Conservation (phyloP, 2,888 invertebrate species). For the Rotaria sp. region DNA sequence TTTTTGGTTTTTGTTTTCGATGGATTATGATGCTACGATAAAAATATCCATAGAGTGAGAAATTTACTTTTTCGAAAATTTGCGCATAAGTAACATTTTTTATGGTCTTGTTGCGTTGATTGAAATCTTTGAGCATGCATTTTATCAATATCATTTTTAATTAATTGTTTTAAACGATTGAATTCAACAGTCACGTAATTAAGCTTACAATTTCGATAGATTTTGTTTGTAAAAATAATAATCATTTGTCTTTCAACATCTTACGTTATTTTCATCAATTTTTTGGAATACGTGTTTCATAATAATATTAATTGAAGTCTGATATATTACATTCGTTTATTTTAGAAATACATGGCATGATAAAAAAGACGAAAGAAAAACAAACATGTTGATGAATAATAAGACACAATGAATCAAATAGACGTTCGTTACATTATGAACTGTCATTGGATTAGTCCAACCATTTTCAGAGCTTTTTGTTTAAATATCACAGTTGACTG, state of each 20-base stretch:
- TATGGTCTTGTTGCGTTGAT: conserved; percentile 73
- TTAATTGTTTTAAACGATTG: conserved; percentile 73
- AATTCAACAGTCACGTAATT: conserved; percentile 70
- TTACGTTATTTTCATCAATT: conserved; percentile 63
- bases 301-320: not conserved
- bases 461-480: not conserved
- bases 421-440: not conserved
- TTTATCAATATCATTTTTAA: conserved; percentile 72
- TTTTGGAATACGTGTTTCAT: conserved; percentile 43
- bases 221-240: not conserved
- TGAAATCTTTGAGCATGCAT: conserved; percentile 72
- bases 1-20: no score
- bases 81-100: conserved; percentile 74
- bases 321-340: no score
- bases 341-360: not conserved
- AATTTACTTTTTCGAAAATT: conserved; percentile 55
- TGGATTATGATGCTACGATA: no score
- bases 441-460: not conserved
- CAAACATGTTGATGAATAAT: not conserved
- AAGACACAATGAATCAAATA: not conserved
- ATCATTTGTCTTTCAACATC: conserved; percentile 69
- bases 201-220: not conserved
- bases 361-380: not conserved
- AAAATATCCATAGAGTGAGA: no score
- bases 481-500: not conserved